Evolutionary conservation across 2,797 vertebrate genomes (phyloP), one percentile per base, ranked within the genome.

Genomic region (Halcyon smyrnensis): DNA sequence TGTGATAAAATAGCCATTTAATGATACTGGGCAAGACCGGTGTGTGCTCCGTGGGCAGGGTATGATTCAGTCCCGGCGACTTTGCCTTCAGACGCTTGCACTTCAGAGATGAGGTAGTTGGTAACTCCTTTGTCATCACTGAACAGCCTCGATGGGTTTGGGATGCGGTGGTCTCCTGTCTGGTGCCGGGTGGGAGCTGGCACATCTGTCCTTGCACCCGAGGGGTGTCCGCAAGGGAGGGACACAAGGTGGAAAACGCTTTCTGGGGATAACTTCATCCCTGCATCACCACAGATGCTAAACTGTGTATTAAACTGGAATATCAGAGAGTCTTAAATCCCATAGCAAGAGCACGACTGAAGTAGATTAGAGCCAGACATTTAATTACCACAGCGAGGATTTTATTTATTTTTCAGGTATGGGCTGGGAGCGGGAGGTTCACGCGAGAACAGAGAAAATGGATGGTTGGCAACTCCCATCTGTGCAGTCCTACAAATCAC

Each of bases 391-490:
- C 34, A 54, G 62, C 36, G 18, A 65, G 76, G 56, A 6, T 60
- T 60, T 91, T 80, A 53, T 77, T 93, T 81, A 41, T 87, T 94
- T 87, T 82, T 54, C 57, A 76, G 88, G 64, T 30, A 45, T 2
- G 6, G 82, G 46, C 87, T 94, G 87, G 76, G 59, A 91, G 91
- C 62, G 1, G 89, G 79, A 91, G 89, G n/a, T 41, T 95, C 46
- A 51, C 16, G 14, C 0, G 0, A 78, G 79, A 89, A 18, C 50
- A 18, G 79, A 63, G 84, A 64, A 48, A 68, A 84, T 1, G 75
- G 70, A 56, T 63, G 46, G 92, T 25, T 93, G 95, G 86, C 82
- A 93, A 60, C 80, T 87, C 91, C 74, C 76, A 71, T 93, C 87
- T 73, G 89, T 28, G 65, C 95, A 59, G 43, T 43, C 59, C 74